Conservation (phyloP, 2,888 invertebrate species). For the Heliconius ethilla region DNA sequence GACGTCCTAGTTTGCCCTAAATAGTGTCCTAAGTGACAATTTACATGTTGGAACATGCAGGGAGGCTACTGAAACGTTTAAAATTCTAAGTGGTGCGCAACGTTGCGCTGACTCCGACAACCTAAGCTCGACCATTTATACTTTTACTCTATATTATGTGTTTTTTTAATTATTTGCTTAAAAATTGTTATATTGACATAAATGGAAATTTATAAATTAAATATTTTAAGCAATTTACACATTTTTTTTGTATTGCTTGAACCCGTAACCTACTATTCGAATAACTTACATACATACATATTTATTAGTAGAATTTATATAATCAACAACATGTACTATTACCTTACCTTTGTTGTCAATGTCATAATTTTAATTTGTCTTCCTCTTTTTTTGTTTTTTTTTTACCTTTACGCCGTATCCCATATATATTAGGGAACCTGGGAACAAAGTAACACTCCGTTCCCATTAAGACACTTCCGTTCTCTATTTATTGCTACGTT, state of each 20-base stretch:
- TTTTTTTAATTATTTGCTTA: not conserved
- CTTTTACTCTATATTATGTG: not conserved
- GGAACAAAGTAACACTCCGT: too few relatives aligned
- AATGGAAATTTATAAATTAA: too few relatives aligned
- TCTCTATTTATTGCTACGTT: too few relatives aligned
- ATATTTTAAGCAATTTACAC: too few relatives aligned
- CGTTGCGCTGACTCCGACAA: slow-evolving; percentile 38
- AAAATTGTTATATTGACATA: not conserved
- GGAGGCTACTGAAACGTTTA: slow-evolving; percentile 32
- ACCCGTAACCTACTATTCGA: not conserved
- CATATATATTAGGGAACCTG: too few relatives aligned
- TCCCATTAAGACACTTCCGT: too few relatives aligned
- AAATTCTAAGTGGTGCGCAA: slow-evolving; percentile 25
- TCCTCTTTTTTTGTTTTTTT: too few relatives aligned
- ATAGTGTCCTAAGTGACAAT: slow-evolving; percentile 44
- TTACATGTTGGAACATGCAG: slow-evolving; percentile 35
- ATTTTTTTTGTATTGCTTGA: too few relatives aligned
- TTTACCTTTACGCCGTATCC: too few relatives aligned
- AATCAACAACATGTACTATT: not conserved
- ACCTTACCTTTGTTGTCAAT: not conserved
- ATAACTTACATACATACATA: not conserved
- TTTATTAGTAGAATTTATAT: not conserved
- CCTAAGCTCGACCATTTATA: slow-evolving; percentile 11
- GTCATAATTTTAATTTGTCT: not conserved
- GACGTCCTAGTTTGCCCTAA: slow-evolving; percentile 37